These are phyloP conservation scores for Colistium nudipinnis DNA, from an alignment of 2,113 vertebrate species.

Conservation along the genomic window DNA sequence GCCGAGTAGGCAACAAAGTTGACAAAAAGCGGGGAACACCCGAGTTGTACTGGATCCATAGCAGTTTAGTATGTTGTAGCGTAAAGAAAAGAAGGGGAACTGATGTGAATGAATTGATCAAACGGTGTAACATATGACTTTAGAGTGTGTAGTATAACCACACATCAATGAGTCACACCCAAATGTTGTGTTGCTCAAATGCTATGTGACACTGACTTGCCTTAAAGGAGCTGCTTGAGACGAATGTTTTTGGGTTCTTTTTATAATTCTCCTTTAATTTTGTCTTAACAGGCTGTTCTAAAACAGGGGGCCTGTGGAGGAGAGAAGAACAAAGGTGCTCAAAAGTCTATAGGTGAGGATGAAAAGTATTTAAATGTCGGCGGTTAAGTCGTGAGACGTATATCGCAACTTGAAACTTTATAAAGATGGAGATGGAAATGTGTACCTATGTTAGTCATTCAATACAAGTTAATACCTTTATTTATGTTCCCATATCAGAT, in stretches of 20 bases:
- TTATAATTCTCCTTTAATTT: slow-evolving; percentile 47
- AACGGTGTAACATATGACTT: slow-evolving; percentile 35
- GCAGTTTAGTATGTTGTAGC: slow-evolving; percentile 8
- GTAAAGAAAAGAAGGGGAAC: slow-evolving; percentile 7
- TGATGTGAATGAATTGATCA: slow-evolving; percentile 20
- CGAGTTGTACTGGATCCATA: background rate
- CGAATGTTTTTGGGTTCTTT: slow-evolving; percentile 32
- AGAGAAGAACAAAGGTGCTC: slow-evolving; percentile 52
- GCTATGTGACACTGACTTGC: slow-evolving; percentile 21
- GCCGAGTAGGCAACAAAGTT: background rate
- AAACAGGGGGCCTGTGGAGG: slow-evolving; percentile 59
- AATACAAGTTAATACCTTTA: slow-evolving; percentile 10
- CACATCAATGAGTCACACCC: slow-evolving; percentile 53
- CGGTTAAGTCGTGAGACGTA: no score
- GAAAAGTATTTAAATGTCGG: background rate
- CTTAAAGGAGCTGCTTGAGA: slow-evolving; percentile 10
- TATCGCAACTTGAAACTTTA: background rate
- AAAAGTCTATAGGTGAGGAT: slow-evolving; percentile 68
- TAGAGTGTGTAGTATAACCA: slow-evolving; percentile 58
- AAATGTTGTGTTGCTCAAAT: slow-evolving; percentile 46
- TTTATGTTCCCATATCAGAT: slow-evolving; percentile 66
- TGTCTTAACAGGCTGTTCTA: slow-evolving; percentile 71
- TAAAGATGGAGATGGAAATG: background rate
- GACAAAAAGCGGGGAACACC: background rate
- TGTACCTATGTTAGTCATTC: background rate